Evolutionary conservation across 1,140 invertebrate genomes (phyloP).

Genomic region (Proales similis): DNA sequence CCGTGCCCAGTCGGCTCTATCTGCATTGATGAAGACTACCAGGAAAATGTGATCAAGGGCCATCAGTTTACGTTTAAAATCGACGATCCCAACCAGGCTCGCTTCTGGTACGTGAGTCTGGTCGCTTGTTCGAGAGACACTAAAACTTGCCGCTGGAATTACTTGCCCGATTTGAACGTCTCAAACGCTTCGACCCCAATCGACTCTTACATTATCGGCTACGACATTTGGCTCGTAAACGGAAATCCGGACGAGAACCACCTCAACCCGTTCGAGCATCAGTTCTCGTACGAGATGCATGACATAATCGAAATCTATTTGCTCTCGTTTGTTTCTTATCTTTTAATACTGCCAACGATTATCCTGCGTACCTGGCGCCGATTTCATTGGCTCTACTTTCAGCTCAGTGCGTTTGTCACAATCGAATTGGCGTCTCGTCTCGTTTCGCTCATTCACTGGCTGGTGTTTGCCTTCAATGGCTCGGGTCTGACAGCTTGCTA

Average conservation of each 20-base stretch:
- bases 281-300: slow-evolving; percentile 83
- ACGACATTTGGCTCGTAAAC: slow-evolving; percentile 92
- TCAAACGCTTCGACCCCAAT: slow-evolving; percentile 41
- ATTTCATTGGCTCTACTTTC: slow-evolving; percentile 82
- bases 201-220: slow-evolving; percentile 60
- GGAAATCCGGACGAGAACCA: slow-evolving; percentile 67
- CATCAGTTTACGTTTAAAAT: slow-evolving; percentile 90
- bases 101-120: slow-evolving; percentile 90
- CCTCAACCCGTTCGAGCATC: slow-evolving; percentile 74
- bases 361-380: slow-evolving; percentile 56
- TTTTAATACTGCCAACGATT: slow-evolving; percentile 55
- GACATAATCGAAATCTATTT: slow-evolving; percentile 85
- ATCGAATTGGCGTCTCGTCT: slow-evolving; percentile 75
- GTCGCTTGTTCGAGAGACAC: slow-evolving; percentile 74
- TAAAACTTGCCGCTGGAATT: slow-evolving; percentile 57
- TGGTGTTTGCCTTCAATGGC: slow-evolving; percentile 81
- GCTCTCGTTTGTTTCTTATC: slow-evolving; percentile 76
- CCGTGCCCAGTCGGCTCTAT: slow-evolving; percentile 70
- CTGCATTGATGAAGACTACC: slow-evolving; percentile 77
- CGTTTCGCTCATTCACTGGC: slow-evolving; percentile 76
- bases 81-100: slow-evolving; percentile 74
- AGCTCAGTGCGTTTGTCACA: slow-evolving; percentile 76
- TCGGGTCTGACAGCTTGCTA: slow-evolving; percentile 69
- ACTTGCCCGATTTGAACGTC: slow-evolving; percentile 40
- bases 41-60: slow-evolving; percentile 71